phyloP scores from a whole-genome alignment of 2,888 invertebrate species.

The Hirtodrosophila confusa region DNA sequence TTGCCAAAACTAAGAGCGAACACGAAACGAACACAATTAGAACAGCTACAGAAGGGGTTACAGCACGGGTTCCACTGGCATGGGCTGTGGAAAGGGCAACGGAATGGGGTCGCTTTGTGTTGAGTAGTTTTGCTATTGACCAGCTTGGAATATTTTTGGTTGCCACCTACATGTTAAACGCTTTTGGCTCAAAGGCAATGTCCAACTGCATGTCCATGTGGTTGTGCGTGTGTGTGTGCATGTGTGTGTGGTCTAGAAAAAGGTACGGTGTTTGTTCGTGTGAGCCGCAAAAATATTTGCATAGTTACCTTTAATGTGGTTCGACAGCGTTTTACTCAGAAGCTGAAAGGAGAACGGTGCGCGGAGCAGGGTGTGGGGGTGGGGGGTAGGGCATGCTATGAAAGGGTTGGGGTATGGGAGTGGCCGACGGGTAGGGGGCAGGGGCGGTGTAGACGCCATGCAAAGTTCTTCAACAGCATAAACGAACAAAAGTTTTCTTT shows the following conservation, averaged over 20 bases:
- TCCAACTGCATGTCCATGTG: slow-evolving; percentile 15
- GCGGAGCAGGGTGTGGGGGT: not conserved
- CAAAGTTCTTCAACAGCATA: slow-evolving; percentile 68
- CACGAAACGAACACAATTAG: slow-evolving; percentile 28
- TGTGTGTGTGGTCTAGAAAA: slow-evolving; percentile 34
- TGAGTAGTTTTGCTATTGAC: slow-evolving; percentile 67
- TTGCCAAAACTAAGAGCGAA: slow-evolving; percentile 52
- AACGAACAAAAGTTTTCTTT: slow-evolving; percentile 75
- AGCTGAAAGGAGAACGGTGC: slow-evolving; percentile 1
- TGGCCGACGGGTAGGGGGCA: not conserved
- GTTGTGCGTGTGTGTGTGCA: slow-evolving; percentile 1
- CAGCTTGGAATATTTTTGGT: slow-evolving; percentile 71
- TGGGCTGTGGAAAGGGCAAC: slow-evolving; percentile 7
- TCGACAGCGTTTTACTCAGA: slow-evolving; percentile 58
- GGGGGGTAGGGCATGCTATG: not conserved
- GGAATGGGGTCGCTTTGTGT: not conserved
- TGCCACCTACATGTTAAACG: slow-evolving; percentile 46
- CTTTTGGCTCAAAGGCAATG: slow-evolving; percentile 40
- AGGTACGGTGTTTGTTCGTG: slow-evolving; percentile 69
- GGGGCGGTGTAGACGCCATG: slow-evolving; percentile 31
- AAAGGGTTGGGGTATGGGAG: not conserved
- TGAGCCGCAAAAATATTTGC: slow-evolving; percentile 83
- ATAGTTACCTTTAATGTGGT: slow-evolving; percentile 84
- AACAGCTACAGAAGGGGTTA: slow-evolving; percentile 16
- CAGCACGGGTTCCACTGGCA: not conserved